phyloP scores from a whole-genome alignment of 2,797 vertebrate species.

The Nyctalus aviator region DNA sequence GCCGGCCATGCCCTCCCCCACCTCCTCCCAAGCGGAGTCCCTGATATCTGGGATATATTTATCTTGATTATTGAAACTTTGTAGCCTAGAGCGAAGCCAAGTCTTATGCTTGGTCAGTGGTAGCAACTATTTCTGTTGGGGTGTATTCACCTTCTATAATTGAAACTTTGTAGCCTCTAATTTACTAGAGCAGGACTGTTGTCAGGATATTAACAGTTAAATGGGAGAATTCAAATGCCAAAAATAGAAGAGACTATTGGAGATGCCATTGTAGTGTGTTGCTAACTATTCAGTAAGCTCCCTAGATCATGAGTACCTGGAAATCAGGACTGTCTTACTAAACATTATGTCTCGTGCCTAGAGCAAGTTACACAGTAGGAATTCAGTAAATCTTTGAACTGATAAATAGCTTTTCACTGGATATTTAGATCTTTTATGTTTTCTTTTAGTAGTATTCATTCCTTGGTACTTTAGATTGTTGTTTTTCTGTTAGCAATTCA shows the following conservation, averaged over 20 bases:
- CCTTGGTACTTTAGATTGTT: not conserved
- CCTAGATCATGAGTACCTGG: not conserved
- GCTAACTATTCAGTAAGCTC: not conserved
- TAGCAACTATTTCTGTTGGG: too few species aligned
- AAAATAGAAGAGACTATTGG: not conserved
- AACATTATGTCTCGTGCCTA: not conserved
- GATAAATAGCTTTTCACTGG: not conserved
- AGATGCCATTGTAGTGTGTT: not conserved
- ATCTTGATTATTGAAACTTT: too few species aligned
- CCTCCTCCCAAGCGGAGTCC: too few species aligned
- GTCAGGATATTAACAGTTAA: not conserved
- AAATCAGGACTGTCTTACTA: not conserved
- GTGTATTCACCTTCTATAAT: too few species aligned
- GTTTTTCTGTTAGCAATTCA: not conserved
- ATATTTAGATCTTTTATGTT: not conserved
- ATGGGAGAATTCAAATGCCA: not conserved
- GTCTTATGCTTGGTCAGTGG: too few species aligned
- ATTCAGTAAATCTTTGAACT: not conserved
- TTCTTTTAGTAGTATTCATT: constrained; percentile 18
- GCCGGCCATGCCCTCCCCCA: too few species aligned
- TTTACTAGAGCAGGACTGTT: too few species aligned
- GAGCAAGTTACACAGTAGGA: not conserved
- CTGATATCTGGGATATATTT: too few species aligned
- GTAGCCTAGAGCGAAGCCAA: too few species aligned
- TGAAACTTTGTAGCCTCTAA: too few species aligned